A percentile compares a stretch with the other conserved stretches of the same genome.
Evolutionary conservation across 2,797 vertebrate genomes (phyloP).

Genomic region (Petrocephalus sullivani): DNA sequence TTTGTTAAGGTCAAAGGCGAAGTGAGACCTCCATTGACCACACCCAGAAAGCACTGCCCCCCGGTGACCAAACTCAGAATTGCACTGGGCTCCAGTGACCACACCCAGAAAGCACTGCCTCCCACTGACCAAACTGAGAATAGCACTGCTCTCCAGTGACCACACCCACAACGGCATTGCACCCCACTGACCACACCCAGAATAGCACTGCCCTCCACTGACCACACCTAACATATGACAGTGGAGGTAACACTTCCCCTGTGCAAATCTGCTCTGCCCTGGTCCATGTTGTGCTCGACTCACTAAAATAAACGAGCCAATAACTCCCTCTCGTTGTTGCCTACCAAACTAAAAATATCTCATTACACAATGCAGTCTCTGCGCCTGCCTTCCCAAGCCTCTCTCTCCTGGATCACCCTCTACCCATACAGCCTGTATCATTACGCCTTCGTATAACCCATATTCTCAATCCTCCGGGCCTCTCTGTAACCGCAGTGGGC

Average conservation of each 20-base stretch:
- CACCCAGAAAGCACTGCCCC: neutral
- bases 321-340: constrained; percentile 15
- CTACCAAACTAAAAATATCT: constrained; percentile 24
- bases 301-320: neutral
- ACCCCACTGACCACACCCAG: neutral
- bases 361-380: constrained; percentile 4
- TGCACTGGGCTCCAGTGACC: neutral
- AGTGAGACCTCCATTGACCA: neutral
- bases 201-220: neutral
- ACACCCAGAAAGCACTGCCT: neutral
- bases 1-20: no score
- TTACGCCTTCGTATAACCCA: constrained; percentile 33
- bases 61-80: neutral
- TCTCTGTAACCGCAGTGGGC: neutral
- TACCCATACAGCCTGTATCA: constrained; percentile 32
- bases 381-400: constrained; percentile 13
- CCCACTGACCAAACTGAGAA: neutral
- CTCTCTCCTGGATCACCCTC: constrained; percentile 23
- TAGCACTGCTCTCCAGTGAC: neutral
- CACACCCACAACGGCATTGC: neutral
- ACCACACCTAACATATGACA: neutral
- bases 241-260: neutral
- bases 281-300: neutral
- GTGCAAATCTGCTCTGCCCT: neutral
- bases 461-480: constrained; percentile 25